These are phyloP conservation scores for Stenchaetothrips biformis DNA, from an alignment of 2,888 invertebrate species.

Conservation along the genomic window DNA sequence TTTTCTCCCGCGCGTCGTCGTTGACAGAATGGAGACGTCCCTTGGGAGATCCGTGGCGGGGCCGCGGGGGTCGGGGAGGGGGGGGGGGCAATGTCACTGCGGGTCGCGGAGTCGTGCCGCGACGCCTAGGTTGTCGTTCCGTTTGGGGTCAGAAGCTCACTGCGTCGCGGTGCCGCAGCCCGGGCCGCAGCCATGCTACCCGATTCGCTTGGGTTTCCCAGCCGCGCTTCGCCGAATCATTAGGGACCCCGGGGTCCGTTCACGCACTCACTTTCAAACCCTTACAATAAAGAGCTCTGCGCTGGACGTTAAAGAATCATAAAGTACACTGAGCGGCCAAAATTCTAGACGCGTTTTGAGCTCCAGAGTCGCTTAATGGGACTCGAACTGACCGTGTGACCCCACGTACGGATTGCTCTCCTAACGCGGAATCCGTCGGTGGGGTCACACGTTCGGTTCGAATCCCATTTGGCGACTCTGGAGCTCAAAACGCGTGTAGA, in stretches of 20 bases:
- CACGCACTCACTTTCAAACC: background rate
- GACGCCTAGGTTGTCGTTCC: background rate
- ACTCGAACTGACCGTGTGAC: too few relatives aligned
- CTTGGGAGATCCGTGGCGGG: background rate
- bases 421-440: too few relatives aligned
- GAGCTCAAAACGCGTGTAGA: too few relatives aligned
- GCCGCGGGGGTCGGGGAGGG: background rate
- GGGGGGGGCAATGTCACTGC: background rate
- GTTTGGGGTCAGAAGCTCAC: background rate
- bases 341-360: too few relatives aligned
- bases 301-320: too few relatives aligned
- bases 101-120: background rate
- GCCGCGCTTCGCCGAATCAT: background rate
- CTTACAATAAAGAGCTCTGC: background rate
- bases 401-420: too few relatives aligned
- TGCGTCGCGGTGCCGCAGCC: background rate
- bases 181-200: background rate
- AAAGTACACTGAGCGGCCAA: too few relatives aligned
- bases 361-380: too few relatives aligned
- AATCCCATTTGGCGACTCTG: too few relatives aligned
- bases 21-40: too few relatives aligned
- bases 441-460: too few relatives aligned
- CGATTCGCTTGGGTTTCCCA: background rate
- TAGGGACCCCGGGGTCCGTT: background rate
- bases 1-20: too few relatives aligned